Evolutionary conservation across 2,113 vertebrate species (phyloP).

Genomic region (Campylomormyrus tamandua): DNA sequence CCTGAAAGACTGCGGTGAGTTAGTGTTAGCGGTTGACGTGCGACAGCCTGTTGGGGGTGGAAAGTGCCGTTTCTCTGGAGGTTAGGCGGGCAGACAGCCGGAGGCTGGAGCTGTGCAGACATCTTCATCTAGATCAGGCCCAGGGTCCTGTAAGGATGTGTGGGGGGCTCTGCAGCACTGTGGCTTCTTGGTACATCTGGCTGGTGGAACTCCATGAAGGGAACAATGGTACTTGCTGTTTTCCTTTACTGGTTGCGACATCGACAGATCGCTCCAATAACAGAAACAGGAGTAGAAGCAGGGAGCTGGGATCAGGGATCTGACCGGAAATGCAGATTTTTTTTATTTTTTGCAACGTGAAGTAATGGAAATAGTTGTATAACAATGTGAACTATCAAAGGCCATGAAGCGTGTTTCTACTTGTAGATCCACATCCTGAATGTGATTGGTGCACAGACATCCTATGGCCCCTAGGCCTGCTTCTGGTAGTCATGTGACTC

Average conservation of each 20-base stretch:
- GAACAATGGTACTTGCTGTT: neutral
- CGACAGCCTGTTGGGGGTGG: neutral
- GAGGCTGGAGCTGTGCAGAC: neutral
- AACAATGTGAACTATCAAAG: neutral
- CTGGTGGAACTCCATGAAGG: neutral
- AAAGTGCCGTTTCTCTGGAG: neutral
- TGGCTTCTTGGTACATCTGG: neutral
- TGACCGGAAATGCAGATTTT: neutral
- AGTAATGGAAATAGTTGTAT: neutral
- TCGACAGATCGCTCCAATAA: neutral
- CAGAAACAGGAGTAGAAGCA: no score
- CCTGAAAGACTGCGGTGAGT: neutral
- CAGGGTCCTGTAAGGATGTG: neutral
- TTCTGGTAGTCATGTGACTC: neutral
- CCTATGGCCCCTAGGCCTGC: neutral
- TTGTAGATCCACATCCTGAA: neutral
- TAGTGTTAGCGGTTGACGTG: neutral
- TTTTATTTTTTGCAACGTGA: neutral
- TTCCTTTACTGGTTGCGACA: neutral
- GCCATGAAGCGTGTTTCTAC: neutral
- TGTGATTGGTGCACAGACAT: neutral
- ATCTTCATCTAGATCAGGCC: neutral
- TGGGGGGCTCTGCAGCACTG: neutral
- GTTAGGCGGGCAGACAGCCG: neutral
- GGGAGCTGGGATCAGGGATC: neutral